Conservation (phyloP, 2,888 invertebrate genomes). For the Steinernema carpocapsae region DNA sequence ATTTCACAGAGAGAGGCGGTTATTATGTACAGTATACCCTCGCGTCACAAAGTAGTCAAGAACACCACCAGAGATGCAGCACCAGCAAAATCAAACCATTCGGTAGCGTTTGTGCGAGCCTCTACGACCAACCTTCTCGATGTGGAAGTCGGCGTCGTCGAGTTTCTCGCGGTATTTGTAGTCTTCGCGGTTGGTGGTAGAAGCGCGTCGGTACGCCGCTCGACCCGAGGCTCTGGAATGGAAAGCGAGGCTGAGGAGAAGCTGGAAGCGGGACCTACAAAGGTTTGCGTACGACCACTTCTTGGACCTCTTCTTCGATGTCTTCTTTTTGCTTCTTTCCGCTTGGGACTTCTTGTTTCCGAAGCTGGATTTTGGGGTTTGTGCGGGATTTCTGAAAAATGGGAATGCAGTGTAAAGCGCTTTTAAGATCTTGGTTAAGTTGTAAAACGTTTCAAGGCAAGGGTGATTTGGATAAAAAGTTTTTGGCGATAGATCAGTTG, state of each 20-base stretch:
- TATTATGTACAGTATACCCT: constrained; percentile 25
- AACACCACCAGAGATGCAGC: background rate
- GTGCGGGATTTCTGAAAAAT: constrained; percentile 8
- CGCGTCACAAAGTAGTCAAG: too few relatives aligned
- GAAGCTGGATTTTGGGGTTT: background rate
- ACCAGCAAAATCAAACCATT: constrained; percentile 22
- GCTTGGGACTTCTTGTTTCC: background rate
- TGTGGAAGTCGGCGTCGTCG: constrained; percentile 60
- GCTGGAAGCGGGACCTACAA: background rate
- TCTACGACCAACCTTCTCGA: constrained; percentile 57
- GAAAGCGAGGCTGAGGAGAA: constrained; percentile 19
- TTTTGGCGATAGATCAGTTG: background rate
- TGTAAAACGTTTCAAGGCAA: background rate
- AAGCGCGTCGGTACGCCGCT: constrained; percentile 60
- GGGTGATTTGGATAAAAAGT: constrained; percentile 27
- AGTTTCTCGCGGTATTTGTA: constrained; percentile 56
- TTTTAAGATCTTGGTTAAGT: background rate
- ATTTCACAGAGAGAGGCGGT: too few relatives aligned
- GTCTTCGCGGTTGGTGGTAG: constrained; percentile 63
- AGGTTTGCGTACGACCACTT: constrained; percentile 35
- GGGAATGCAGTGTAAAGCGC: background rate
- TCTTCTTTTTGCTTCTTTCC: constrained; percentile 33
- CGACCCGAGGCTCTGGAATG: constrained; percentile 44
- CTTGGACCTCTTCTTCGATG: constrained; percentile 32
- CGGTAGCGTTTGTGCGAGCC: constrained; percentile 14